Conservation (phyloP, 2,888 invertebrate species). For the Leptinotarsa tumamoca region DNA sequence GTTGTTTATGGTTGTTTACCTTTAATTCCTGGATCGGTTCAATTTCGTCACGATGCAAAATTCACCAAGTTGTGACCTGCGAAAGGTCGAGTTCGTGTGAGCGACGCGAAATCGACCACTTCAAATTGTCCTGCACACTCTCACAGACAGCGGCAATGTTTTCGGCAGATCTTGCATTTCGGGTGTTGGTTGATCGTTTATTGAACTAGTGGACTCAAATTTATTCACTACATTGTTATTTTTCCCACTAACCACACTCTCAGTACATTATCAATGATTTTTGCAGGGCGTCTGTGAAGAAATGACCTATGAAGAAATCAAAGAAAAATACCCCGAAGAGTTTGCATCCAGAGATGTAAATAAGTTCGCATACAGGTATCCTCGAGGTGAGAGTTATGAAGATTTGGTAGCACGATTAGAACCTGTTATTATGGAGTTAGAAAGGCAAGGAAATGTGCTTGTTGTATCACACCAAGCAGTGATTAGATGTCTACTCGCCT, state of each 20-base stretch:
- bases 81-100: too few species aligned
- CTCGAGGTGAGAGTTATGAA: conserved; percentile 95
- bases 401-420: conserved; percentile 97
- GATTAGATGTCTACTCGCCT: conserved; percentile 93
- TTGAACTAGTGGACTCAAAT: too few species aligned
- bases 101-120: too few species aligned
- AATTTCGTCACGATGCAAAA: too few species aligned
- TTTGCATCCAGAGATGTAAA: conserved; percentile 95
- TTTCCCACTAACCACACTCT: not conserved
- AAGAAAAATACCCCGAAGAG: conserved; percentile 92
- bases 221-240: not conserved
- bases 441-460: conserved; percentile 94
- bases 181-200: too few species aligned
- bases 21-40: too few species aligned
- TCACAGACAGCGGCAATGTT: too few species aligned
- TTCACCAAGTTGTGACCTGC: too few species aligned
- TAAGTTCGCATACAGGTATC: conserved; percentile 95
- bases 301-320: conserved; percentile 98
- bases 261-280: not conserved
- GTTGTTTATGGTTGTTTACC: too few species aligned
- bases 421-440: conserved; percentile 99
- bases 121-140: too few species aligned
- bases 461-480: conserved; percentile 98
- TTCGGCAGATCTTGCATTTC: too few species aligned
- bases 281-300: conserved; percentile 97